Conservation (phyloP, 2,113 vertebrate species). For the Cichladusa arquata region DNA sequence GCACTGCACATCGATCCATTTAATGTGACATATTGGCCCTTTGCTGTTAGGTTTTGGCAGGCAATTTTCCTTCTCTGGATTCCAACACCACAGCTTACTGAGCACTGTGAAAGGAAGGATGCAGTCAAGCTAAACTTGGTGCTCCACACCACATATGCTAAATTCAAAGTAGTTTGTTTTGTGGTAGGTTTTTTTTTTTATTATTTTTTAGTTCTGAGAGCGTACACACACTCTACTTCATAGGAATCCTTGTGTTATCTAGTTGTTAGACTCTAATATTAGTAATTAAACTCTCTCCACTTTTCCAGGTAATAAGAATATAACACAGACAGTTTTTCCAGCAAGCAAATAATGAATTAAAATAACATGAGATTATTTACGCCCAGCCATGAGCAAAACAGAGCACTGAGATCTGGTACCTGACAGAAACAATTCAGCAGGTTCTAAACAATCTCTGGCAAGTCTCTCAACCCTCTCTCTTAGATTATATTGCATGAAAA, state of each 20-base stretch:
- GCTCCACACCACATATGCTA: background rate
- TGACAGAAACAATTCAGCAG: background rate
- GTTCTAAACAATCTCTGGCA: background rate
- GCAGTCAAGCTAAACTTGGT: background rate
- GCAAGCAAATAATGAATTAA: background rate
- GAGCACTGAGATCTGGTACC: background rate
- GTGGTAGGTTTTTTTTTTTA: too few species aligned
- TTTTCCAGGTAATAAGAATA: background rate
- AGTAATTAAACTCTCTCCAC: background rate
- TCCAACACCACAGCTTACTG: constrained; percentile 86
- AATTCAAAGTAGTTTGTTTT: background rate
- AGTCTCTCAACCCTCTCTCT: background rate
- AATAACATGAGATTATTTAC: background rate
- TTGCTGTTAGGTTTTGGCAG: constrained; percentile 79
- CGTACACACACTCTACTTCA: background rate
- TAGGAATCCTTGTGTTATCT: background rate
- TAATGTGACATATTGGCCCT: constrained; percentile 75
- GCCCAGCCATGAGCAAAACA: background rate
- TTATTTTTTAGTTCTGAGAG: background rate
- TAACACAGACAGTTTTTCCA: background rate
- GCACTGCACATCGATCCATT: constrained; percentile 69
- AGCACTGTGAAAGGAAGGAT: constrained; percentile 78
- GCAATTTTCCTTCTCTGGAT: constrained; percentile 79
- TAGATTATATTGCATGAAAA: background rate
- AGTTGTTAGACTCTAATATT: background rate